Base-by-base conservation (phyloP, 2,113 vertebrate species). In the Diadophis punctatus region DNA sequence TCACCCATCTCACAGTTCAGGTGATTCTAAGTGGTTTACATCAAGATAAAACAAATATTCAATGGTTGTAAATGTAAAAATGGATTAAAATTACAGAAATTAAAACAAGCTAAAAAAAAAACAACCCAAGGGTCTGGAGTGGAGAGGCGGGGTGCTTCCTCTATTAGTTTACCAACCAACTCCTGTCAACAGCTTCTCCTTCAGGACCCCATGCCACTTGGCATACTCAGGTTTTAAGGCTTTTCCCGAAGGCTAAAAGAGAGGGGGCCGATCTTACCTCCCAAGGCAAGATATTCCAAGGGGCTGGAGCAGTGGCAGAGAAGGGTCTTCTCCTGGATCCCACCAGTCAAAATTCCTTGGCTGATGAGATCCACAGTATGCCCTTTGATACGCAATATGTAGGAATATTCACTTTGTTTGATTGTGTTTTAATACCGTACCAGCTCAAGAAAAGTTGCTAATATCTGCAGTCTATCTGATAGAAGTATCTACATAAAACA, bases 351-450 rank as follows among this genome's bases (percentile, higher is more conserved):
- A 68, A 68, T 34, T n/a, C 63, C 63, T 34, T 68, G 30, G 30
- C 30, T 68, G 63, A 68, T 16, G 12, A 30, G 30, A 16, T 68
- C 63, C 63, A 68, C 14, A n/a, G 14, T 30, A 90, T 95, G 91
- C 80, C 88, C 0, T 0, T 55, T 94, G 94, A 95, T 58, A 94
- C 95, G 94, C 90, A 86, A 96, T 90, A 93, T 95, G 91, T 93
- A 96, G 86, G 68, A 92, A 95, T 0, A 0, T n/a, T 60, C 91
- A 95, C 86, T 88, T 56, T 43, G 10, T 43, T 52, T 88, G 87
- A 39, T 23, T 27, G 34, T 43, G 22, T 34, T 55, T 88, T 88
- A 56, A 58, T 56, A 43, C n/a, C n/a, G n/a, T n/a, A n/a, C 34
- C 34, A 58, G 25, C 25, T 43, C 23, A 58, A 58, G 23, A 58